Conservation (phyloP, 2,113 vertebrate species). For the Miniopterus natalensis region DNA sequence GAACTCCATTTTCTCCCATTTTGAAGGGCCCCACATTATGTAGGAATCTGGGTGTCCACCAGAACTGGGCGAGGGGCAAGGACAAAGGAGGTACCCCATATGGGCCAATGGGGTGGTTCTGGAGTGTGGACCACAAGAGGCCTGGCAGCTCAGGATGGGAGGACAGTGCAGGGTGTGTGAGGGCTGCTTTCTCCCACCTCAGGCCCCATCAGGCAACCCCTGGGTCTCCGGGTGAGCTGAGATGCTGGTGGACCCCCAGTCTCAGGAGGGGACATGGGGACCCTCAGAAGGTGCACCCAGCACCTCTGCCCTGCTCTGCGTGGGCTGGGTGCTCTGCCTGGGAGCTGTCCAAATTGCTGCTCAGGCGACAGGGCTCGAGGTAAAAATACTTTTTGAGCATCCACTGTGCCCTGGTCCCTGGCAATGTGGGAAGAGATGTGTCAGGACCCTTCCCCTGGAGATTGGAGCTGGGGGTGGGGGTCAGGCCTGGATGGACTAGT, state of each 20-base stretch:
- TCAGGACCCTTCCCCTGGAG: too few species aligned
- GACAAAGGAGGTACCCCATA: neutral
- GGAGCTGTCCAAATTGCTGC: neutral
- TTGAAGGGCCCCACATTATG: neutral
- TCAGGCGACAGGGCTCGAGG: neutral
- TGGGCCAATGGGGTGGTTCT: rapidly evolving
- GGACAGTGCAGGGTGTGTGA: neutral
- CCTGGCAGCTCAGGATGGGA: neutral
- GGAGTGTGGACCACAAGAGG: neutral
- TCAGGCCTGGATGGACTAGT: rapidly evolving
- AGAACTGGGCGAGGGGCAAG: neutral
- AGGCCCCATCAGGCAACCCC: too few species aligned
- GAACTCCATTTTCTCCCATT: neutral
- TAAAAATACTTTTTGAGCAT: too few species aligned
- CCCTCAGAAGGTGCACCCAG: neutral
- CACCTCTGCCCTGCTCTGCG: rapidly evolving
- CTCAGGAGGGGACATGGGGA: too few species aligned
- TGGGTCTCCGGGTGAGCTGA: neutral
- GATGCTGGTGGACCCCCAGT: neutral
- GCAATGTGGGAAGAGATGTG: rapidly evolving
- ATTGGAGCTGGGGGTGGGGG: too few species aligned
- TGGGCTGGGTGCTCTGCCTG: rapidly evolving
- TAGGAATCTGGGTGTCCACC: neutral
- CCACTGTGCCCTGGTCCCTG: neutral
- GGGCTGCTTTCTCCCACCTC: neutral